Conservation (phyloP, 2,113 vertebrate genomes). For the Lagopus muta region DNA sequence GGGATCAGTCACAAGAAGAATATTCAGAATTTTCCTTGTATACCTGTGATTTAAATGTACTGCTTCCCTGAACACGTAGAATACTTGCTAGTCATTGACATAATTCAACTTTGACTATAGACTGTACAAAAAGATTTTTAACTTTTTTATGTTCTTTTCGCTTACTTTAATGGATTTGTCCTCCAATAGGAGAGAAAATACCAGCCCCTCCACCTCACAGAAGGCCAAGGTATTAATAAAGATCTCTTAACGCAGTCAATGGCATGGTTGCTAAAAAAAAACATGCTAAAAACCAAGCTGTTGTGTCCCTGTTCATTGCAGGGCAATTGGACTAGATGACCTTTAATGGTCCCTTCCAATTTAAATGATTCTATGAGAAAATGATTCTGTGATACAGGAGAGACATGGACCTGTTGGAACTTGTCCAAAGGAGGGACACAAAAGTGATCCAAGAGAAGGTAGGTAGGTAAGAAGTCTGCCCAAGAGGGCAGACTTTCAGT, state of each 20-base stretch:
- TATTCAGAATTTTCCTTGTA: neutral
- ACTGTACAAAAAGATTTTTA: neutral
- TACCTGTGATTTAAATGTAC: neutral
- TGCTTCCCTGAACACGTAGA: neutral
- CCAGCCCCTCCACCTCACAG: fast-evolving
- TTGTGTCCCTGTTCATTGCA: too few relatives aligned
- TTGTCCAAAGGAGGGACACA: too few relatives aligned
- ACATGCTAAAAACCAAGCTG: neutral
- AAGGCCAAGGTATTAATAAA: fast-evolving
- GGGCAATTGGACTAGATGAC: too few relatives aligned
- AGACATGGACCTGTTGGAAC: too few relatives aligned
- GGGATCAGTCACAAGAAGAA: neutral
- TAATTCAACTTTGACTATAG: neutral
- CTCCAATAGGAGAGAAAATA: neutral
- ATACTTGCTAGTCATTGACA: neutral
- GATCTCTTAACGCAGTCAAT: neutral
- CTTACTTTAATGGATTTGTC: neutral
- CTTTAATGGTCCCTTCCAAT: too few relatives aligned
- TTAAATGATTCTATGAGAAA: too few relatives aligned
- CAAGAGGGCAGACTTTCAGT: too few relatives aligned
- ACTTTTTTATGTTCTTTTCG: neutral
- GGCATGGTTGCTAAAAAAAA: neutral
- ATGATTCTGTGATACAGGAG: too few relatives aligned
- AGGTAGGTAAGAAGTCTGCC: too few relatives aligned
- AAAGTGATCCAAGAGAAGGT: too few relatives aligned